Conservation (phyloP, 2,113 vertebrate species). For the Cephalopterus ornatus region DNA sequence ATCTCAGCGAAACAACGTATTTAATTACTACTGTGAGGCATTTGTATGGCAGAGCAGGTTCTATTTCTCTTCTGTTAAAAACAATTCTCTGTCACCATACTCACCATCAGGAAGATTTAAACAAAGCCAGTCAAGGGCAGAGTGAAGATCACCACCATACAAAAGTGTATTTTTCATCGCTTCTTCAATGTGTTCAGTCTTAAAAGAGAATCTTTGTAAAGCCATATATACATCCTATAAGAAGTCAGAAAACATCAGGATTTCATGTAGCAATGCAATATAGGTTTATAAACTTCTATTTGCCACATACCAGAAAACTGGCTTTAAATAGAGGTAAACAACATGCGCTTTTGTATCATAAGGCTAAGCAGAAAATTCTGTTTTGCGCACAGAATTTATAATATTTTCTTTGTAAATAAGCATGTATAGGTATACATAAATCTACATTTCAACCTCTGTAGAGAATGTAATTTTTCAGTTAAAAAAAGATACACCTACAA, state of each 20-base stretch:
- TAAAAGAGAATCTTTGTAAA: conserved; percentile 90
- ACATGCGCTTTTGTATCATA: not conserved
- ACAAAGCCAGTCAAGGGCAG: conserved; percentile 97
- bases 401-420: not conserved
- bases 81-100: not conserved
- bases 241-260: not conserved
- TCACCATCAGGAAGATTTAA: conserved; percentile 93
- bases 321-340: not conserved
- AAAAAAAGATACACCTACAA: no score
- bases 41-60: fast-evolving
- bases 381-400: not conserved
- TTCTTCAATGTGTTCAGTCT: conserved; percentile 93
- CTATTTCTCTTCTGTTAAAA: not conserved
- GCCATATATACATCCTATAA: conserved; percentile 92
- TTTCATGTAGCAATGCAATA: not conserved
- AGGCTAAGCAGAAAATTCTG: not conserved
- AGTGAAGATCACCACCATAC: conserved; percentile 94
- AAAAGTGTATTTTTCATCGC: conserved; percentile 95
- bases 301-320: not conserved
- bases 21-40: not conserved
- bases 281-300: not conserved
- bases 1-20: not conserved
- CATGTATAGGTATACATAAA: not conserved
- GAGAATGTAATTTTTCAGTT: not conserved
- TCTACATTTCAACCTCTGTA: not conserved